Evolutionary conservation across 2,113 vertebrate genomes (phyloP).

Genomic region (Osmerus mordax): DNA sequence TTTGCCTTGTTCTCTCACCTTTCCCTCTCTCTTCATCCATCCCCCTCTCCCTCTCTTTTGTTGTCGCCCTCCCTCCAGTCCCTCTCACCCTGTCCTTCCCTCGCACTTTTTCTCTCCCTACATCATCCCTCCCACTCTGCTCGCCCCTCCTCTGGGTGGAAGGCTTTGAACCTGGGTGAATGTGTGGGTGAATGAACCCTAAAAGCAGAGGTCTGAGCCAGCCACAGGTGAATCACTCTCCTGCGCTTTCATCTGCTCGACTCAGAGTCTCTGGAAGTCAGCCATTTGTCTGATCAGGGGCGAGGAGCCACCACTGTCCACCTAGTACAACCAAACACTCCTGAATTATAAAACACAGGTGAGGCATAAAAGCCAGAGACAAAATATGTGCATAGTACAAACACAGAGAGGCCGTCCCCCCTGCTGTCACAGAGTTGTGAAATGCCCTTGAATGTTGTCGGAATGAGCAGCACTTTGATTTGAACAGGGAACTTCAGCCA

Average conservation of each 20-base stretch:
- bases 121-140: constrained; percentile 5
- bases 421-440: not conserved
- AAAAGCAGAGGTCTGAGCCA: constrained; percentile 52
- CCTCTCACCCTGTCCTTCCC: constrained; percentile 9
- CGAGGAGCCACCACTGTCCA: constrained; percentile 46
- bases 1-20: constrained; percentile 10
- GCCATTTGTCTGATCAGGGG: constrained; percentile 39
- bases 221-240: constrained; percentile 62
- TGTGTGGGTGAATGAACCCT: constrained; percentile 52
- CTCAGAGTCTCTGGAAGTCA: constrained; percentile 34
- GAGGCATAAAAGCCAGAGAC: constrained; percentile 16
- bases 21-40: constrained; percentile 26
- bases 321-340: constrained; percentile 43
- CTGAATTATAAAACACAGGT: constrained; percentile 58
- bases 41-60: constrained; percentile 1
- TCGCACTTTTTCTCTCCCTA: constrained; percentile 31
- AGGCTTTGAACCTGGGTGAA: constrained; percentile 42
- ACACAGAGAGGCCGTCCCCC: not conserved
- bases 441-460: not conserved
- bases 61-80: not conserved
- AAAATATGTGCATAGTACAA: not conserved
- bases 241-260: constrained; percentile 54
- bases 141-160: constrained; percentile 14
- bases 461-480: not conserved
- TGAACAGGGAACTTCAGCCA: too few species aligned